Evolutionary conservation across 64 coral and sea anemone species (phyloP).

Genomic region (Hydrozoanthus tunicans): DNA sequence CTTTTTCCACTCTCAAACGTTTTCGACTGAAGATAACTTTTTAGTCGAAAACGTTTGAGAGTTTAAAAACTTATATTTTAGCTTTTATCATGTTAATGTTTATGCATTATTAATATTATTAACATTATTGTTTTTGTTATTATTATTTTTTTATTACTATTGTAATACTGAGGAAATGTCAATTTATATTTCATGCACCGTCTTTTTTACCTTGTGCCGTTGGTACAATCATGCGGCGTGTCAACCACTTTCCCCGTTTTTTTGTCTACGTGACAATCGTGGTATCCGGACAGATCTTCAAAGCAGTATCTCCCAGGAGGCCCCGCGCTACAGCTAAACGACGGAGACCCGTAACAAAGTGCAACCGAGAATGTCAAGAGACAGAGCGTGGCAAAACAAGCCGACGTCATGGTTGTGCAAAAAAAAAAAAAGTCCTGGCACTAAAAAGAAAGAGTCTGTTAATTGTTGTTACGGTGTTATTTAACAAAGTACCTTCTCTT

Average conservation of each 20-base stretch:
- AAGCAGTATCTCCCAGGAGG: conserved; percentile 49
- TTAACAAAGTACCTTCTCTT: no score
- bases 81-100: no score
- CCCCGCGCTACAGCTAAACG: conserved; percentile 33
- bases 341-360: background rate
- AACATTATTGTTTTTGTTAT: no score
- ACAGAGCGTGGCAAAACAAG: background rate
- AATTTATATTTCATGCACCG: no score
- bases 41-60: no score
- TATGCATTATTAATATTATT: no score
- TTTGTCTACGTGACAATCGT: conserved; percentile 43
- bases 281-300: conserved; percentile 21
- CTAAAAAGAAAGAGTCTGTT: background rate
- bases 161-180: no score
- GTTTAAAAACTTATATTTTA: no score
- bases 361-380: background rate
- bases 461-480: no score
- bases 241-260: conserved; percentile 33
- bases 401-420: background rate
- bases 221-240: background rate
- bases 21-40: no score
- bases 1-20: no score
- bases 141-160: no score
- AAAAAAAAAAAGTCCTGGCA: background rate
- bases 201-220: conserved; percentile 22